phyloP scores from a whole-genome alignment of 2,888 invertebrate genomes.

The Eilema griseolum region DNA sequence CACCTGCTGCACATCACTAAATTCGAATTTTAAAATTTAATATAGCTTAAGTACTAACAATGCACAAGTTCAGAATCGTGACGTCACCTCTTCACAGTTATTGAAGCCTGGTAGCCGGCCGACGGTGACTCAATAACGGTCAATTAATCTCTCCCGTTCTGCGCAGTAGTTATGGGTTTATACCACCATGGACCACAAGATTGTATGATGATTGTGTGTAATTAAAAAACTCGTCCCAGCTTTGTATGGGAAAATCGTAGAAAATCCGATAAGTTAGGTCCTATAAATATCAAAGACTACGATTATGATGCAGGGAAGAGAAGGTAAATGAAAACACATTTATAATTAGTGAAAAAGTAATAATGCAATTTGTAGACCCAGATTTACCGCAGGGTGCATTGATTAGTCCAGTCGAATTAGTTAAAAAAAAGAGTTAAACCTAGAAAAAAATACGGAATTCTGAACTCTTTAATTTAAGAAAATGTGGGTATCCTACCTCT shows the following conservation, averaged over 20 bases:
- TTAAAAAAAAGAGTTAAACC: too few relatives aligned
- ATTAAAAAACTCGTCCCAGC: background rate
- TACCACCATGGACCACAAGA: background rate
- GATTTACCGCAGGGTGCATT: too few relatives aligned
- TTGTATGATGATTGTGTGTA: background rate
- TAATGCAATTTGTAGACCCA: too few relatives aligned
- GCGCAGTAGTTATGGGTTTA: slow-evolving; percentile 24
- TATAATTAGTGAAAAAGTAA: too few relatives aligned
- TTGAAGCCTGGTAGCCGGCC: slow-evolving; percentile 50
- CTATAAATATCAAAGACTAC: too few relatives aligned
- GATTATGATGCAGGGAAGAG: too few relatives aligned
- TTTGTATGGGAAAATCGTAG: background rate
- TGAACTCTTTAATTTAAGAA: too few relatives aligned
- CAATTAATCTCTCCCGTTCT: slow-evolving; percentile 33
- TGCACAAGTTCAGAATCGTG: slow-evolving; percentile 19
- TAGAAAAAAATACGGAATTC: too few relatives aligned
- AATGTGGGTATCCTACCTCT: too few relatives aligned
- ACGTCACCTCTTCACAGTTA: slow-evolving; percentile 53
- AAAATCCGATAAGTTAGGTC: background rate
- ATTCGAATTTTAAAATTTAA: slow-evolving; percentile 10
- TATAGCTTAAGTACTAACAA: slow-evolving; percentile 21
- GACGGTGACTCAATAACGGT: slow-evolving; percentile 49
- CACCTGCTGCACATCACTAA: slow-evolving; percentile 11
- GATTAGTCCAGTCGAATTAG: too few relatives aligned
- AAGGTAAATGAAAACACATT: too few relatives aligned